phyloP scores from a whole-genome alignment of 2,797 vertebrate genomes.

The Parauchenoglanis punctatus region DNA sequence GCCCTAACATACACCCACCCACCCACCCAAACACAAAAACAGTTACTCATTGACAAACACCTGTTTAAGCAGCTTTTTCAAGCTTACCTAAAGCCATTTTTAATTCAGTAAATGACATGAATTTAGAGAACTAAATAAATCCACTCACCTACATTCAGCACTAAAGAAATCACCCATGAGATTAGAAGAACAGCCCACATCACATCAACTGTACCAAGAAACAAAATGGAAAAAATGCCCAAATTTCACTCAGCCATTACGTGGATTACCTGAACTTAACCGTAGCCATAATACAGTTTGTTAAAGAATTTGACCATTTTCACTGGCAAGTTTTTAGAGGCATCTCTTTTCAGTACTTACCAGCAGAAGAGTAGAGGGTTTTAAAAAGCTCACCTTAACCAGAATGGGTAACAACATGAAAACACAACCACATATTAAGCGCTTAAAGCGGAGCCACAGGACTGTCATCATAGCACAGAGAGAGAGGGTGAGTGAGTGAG shows the following conservation, averaged over 20 bases:
- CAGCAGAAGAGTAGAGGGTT: constrained; percentile 2
- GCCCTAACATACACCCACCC: constrained; percentile 20
- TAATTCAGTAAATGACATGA: neutral
- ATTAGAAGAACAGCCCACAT: constrained; percentile 28
- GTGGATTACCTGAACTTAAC: neutral
- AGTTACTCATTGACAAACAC: neutral
- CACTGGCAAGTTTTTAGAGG: neutral
- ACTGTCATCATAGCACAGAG: neutral
- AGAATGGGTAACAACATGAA: neutral
- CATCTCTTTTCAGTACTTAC: neutral
- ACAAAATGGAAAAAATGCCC: neutral
- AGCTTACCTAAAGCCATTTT: neutral
- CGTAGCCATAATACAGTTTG: neutral
- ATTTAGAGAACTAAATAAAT: neutral
- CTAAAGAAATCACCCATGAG: neutral
- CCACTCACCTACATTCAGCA: constrained; percentile 42
- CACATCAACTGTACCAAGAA: neutral
- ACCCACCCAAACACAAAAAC: constrained; percentile 8
- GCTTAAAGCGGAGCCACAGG: neutral
- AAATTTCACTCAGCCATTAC: neutral
- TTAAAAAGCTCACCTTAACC: neutral
- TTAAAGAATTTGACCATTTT: neutral
- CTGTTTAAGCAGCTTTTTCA: neutral
- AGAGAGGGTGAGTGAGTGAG: constrained; percentile 20
- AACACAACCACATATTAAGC: neutral